Base-by-base conservation (phyloP, 2,797 vertebrate species). In the Acrossocheilus fasciatus region DNA sequence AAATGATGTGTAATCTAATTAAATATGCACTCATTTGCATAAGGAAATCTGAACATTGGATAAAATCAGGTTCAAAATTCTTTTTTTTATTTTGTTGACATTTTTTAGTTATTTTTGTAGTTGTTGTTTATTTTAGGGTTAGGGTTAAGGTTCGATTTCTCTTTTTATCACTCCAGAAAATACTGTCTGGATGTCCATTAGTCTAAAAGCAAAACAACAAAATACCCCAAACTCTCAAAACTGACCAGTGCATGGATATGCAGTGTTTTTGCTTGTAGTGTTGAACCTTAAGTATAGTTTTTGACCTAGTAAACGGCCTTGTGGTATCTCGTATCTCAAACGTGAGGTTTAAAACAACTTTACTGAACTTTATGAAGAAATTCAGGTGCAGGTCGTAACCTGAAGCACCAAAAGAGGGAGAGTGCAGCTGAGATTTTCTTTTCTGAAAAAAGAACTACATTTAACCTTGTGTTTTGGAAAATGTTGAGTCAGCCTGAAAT, bases 401-500 rank as follows among this genome's bases (percentile, higher is more conserved):
- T 75, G 34, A 75, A 52, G 26, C 17, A 34, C 2, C 41, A 73
- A 11, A 72, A 8, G n/a, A 73, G 1, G 26, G n/a, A n/a, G n/a
- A 20, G 26, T 41, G 8, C 50, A 72, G 36, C 7, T 15, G n/a
- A 66, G 62, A 14, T 4, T 81, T 69, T 50, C 5, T 59, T 23
- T 72, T 20, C 6, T 57, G 5, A 52, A 52, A 34, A 59, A 26
- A 57, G 26, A 59, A 54, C 39, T 6, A 41, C 79, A 36, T 81
- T 52, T 69, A 75, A 52, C 26, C 45, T 70, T 64, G 81, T 87
- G 20, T 81, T 73, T 73, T 88, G 78, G 74, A 83, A 64, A 83
- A n/a, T 26, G 72, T 83, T 64, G 26, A 83, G 82, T 83, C 81
- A 74, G 81, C 81, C 54, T 64, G 54, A 75, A 64, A 50, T 50